A percentile compares a stretch with the other conserved stretches of the same genome.
These are phyloP conservation scores for Acronicta aceris DNA, from an alignment of 2,888 invertebrate genomes.

Conservation along the genomic window DNA sequence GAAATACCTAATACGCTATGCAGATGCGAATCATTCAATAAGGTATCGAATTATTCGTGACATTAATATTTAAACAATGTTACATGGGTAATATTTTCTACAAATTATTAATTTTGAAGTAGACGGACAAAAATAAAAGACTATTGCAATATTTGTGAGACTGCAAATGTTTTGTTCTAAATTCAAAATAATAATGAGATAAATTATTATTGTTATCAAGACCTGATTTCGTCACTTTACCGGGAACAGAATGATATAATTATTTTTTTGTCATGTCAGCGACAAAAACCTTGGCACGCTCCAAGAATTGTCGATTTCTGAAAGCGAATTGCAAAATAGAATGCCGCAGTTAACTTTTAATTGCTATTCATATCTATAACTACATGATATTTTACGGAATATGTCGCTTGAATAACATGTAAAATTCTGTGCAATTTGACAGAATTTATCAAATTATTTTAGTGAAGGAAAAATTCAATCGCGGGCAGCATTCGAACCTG, in stretches of 20 bases:
- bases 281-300: conserved; percentile 48
- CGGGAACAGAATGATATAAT: conserved; percentile 29
- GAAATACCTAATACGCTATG: too few relatives aligned
- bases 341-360: conserved; percentile 19
- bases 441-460: too few relatives aligned
- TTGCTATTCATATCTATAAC: conserved; percentile 12
- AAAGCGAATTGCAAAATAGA: conserved; percentile 48
- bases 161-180: background rate
- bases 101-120: too few relatives aligned
- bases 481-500: too few relatives aligned
- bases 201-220: conserved; percentile 13
- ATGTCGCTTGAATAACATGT: background rate
- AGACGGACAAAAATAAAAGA: too few relatives aligned
- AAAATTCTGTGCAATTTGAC: background rate
- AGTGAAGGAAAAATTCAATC: too few relatives aligned
- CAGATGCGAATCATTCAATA: too few relatives aligned
- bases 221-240: conserved; percentile 26
- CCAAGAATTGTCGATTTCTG: conserved; percentile 42
- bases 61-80: too few relatives aligned
- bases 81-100: too few relatives aligned
- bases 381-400: background rate
- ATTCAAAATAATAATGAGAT: conserved; percentile 13
- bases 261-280: conserved; percentile 40
- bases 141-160: too few relatives aligned
- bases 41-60: too few relatives aligned